These are phyloP conservation scores for Aphodius granarius DNA, from an alignment of 2,888 invertebrate genomes.

Conservation along the genomic window DNA sequence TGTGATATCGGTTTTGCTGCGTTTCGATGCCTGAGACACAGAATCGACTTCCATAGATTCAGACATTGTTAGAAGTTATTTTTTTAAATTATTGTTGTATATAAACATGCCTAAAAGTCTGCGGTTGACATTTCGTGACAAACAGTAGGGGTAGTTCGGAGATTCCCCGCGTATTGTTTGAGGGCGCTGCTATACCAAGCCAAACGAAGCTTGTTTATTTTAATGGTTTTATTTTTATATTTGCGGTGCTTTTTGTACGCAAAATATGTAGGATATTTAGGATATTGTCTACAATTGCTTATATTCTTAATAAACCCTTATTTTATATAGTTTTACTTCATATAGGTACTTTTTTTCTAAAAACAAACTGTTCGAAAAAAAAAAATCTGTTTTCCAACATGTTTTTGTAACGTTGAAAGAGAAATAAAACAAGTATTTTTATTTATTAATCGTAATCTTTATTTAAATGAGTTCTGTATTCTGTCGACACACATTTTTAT, in stretches of 20 bases:
- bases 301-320: too few species aligned
- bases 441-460: neutral
- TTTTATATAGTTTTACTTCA: too few species aligned
- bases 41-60: slow-evolving; percentile 17
- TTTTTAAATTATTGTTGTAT: too few species aligned
- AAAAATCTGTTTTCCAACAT: too few species aligned
- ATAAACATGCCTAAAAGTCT: neutral
- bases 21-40: neutral
- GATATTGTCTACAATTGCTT: too few species aligned
- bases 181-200: neutral
- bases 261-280: too few species aligned
- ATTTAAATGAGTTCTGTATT: neutral
- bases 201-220: too few species aligned
- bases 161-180: neutral
- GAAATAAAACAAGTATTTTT: neutral
- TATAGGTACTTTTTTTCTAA: too few species aligned
- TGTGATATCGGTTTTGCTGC: neutral
- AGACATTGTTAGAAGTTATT: neutral
- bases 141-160: neutral
- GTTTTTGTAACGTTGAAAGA: too few species aligned
- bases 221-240: too few species aligned
- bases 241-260: too few species aligned
- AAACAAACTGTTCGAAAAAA: too few species aligned
- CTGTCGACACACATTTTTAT: neutral
- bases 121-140: neutral